These are phyloP conservation scores for Microcaecilia unicolor DNA, from an alignment of 2,797 vertebrate species.

Conservation along the genomic window DNA sequence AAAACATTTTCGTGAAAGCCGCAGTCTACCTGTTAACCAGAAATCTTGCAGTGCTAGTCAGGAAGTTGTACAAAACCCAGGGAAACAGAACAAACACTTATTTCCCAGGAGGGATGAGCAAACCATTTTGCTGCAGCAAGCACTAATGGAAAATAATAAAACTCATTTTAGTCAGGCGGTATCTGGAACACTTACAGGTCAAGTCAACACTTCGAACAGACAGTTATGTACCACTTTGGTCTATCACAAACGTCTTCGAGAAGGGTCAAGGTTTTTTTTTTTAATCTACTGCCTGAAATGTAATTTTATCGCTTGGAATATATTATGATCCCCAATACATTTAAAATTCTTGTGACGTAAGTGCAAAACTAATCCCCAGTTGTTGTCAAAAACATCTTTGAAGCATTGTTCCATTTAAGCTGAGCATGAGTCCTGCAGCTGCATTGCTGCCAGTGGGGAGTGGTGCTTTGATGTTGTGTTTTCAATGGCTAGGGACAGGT, in stretches of 20 bases:
- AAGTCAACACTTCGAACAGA: conserved; percentile 48
- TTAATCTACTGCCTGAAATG: conserved; percentile 48
- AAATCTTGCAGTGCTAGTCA: too few species aligned
- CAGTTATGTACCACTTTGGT: conserved; percentile 39
- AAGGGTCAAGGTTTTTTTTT: conserved; percentile 43
- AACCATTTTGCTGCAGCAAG: conserved; percentile 45
- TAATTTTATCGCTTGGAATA: conserved; percentile 43
- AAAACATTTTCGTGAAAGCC: too few species aligned
- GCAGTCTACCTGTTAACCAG: too few species aligned
- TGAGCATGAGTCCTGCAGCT: too few species aligned
- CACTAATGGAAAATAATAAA: conserved; percentile 62
- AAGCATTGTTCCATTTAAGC: too few species aligned
- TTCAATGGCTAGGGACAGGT: too few species aligned
- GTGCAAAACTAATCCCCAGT: too few species aligned
- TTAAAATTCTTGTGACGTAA: conserved; percentile 20
- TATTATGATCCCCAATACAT: conserved; percentile 29
- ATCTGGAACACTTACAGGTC: conserved; percentile 55
- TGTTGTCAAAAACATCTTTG: too few species aligned
- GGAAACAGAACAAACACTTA: conserved; percentile 49
- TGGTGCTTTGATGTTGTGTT: too few species aligned
- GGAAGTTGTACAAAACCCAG: too few species aligned
- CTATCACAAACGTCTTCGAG: conserved; percentile 28
- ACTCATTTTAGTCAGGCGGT: conserved; percentile 45
- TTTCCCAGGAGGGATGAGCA: conserved; percentile 42
- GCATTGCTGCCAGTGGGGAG: too few species aligned